Base-by-base conservation (phyloP, 2,888 invertebrate genomes). In the Melieria omissa region DNA sequence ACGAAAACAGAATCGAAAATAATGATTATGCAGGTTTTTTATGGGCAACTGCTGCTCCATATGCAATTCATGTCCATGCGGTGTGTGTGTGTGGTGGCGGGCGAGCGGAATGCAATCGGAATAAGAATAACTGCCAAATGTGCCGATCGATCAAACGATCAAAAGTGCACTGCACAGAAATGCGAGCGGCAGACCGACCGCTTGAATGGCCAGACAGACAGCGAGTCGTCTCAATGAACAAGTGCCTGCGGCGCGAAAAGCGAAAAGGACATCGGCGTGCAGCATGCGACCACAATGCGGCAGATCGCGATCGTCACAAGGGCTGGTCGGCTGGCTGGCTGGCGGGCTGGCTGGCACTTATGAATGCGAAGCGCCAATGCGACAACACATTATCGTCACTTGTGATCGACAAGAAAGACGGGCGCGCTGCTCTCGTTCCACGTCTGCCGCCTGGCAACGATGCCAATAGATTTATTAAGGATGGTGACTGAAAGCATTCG, bases 311-410 rank as follows among this genome's bases (percentile, higher is more conserved):
- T 52, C n/a, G 46, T 46, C 10, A 5, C 44, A 10, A 41, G 55
- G 46, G 14, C 49, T 44, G 10, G 8, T 58, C 9, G 54, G 16
- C 9, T 29, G 10, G 45, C 6, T 29, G 4, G 5, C 42, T 67
- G 58, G 8, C 14, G 14, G n/a, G 52, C 49, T 67, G 42, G 10
- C n/a, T 42, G 14, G n/a, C 57, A 41, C 9, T 41, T 68, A 52
- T 49, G 49, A 6, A 47, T 41, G 41, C 12, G 73, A 77, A 79
- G 78, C 79, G 79, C 79, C 78, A 79, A 76, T 80, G 77, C 77
- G 80, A 80, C 80, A 81, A 79, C 79, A 78, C 79, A 80, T 81
- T 81, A 81, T 81, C 81, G 79, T 79, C 81, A 80, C 80, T 80
- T 80, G 77, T 75, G 79, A 80, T 81, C 80, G 77, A 74, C 76